Evolutionary conservation across 2,797 vertebrate species (phyloP).

Genomic region (Pseudochaenichthys georgianus): DNA sequence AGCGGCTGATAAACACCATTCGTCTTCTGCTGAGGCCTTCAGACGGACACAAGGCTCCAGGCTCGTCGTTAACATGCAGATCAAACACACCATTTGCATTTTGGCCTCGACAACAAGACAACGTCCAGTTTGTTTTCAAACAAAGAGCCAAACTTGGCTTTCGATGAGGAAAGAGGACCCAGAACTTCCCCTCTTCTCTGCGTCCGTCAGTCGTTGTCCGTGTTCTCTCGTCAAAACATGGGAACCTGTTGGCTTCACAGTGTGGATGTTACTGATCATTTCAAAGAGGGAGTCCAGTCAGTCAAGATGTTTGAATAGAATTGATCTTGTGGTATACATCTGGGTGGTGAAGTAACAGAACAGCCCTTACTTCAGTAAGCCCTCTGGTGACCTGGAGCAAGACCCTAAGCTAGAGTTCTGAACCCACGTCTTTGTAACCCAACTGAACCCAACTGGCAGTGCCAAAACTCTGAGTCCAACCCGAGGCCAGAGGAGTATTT

Average conservation of each 20-base stretch:
- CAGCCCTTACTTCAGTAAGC: no score
- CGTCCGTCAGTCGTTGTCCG: background rate
- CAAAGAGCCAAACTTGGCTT: background rate
- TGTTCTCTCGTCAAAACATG: background rate
- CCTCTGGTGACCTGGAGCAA: no score
- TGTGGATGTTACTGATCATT: background rate
- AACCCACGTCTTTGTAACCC: no score
- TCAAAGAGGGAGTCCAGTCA: no score
- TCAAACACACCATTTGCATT: conserved; percentile 55
- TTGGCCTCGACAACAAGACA: conserved; percentile 10
- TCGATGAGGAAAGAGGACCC: no score
- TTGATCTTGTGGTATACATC: background rate
- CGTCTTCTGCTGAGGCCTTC: conserved; percentile 54
- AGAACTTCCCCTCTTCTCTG: background rate
- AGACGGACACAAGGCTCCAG: background rate
- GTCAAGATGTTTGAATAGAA: no score
- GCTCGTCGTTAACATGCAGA: conserved; percentile 35
- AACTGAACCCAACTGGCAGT: no score
- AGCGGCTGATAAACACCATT: conserved; percentile 68
- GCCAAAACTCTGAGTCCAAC: no score
- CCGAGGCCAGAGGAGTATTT: no score
- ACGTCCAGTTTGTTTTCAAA: background rate
- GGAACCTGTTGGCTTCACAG: background rate
- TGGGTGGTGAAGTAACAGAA: background rate
- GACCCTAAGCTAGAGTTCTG: no score